A percentile compares a stretch with the other conserved stretches of the same genome.
Evolutionary conservation across 2,888 invertebrate genomes (phyloP).

Genomic region (Plagiodera versicolora): DNA sequence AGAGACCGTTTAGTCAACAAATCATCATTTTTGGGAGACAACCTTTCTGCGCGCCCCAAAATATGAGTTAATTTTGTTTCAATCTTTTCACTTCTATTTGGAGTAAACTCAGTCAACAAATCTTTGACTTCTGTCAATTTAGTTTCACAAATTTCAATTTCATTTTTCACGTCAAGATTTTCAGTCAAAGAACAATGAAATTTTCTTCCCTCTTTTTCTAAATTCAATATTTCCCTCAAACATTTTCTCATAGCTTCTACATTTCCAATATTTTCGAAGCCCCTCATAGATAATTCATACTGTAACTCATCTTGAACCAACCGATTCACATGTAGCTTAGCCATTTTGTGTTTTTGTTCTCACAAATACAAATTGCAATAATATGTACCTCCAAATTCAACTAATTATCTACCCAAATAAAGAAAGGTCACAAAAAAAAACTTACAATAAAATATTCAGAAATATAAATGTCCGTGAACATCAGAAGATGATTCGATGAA

Average conservation of each 20-base stretch:
- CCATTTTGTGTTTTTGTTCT: no score
- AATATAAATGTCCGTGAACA: no score
- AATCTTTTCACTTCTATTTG: not conserved
- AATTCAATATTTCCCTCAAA: conserved; percentile 4
- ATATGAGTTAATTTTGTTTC: no score
- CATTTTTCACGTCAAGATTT: not conserved
- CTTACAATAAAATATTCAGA: no score
- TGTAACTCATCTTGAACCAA: conserved; percentile 13
- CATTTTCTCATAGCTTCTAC: conserved; percentile 11
- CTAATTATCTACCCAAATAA: no score
- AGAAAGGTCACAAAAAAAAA: no score
- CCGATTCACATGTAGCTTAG: no score
- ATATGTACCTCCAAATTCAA: no score
- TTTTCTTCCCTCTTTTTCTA: conserved; percentile 17
- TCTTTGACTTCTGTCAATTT: not conserved
- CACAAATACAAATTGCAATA: no score
- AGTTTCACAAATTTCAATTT: not conserved
- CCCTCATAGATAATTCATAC: not conserved
- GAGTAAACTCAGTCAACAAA: not conserved
- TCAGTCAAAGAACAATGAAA: not conserved
- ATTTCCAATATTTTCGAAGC: not conserved
- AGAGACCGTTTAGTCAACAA: not conserved
- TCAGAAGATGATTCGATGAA: no score
- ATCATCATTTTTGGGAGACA: not conserved
- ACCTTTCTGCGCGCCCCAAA: not conserved